Conservation (phyloP, 2,888 invertebrate genomes). For the Polia nebulosa region DNA sequence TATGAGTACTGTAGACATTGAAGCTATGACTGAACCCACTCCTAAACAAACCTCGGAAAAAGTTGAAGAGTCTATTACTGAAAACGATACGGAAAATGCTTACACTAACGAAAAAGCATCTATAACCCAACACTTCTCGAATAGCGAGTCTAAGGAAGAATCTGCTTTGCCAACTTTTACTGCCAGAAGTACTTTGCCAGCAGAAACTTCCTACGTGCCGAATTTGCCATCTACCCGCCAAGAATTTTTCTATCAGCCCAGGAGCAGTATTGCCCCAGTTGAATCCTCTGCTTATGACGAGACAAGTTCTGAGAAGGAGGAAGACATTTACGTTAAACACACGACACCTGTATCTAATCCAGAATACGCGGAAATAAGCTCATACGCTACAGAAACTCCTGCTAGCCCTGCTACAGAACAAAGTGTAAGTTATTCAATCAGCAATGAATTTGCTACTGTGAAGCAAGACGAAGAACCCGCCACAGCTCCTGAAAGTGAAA, state of each 20-base stretch:
- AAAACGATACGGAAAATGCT: slow-evolving; percentile 85
- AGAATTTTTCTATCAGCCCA: slow-evolving; percentile 76
- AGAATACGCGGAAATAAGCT: slow-evolving; percentile 70
- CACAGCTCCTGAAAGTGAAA: slow-evolving; percentile 69
- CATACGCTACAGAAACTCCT: slow-evolving; percentile 75
- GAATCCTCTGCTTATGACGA: slow-evolving; percentile 76
- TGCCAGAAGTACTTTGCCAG: slow-evolving; percentile 72
- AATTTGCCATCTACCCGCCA: slow-evolving; percentile 72
- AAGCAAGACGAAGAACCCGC: slow-evolving; percentile 74
- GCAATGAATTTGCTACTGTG: slow-evolving; percentile 72
- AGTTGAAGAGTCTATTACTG: slow-evolving; percentile 72
- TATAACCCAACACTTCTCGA: slow-evolving; percentile 76
- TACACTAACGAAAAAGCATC: slow-evolving; percentile 84
- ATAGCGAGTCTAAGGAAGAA: slow-evolving; percentile 75
- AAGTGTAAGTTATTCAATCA: slow-evolving; percentile 72
- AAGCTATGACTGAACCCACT: slow-evolving; percentile 86
- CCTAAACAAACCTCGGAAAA: slow-evolving; percentile 74
- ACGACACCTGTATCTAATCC: slow-evolving; percentile 73
- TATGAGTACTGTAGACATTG: slow-evolving; percentile 86
- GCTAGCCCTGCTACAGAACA: slow-evolving; percentile 74
- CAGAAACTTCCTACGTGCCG: slow-evolving; percentile 77
- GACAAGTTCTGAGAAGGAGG: slow-evolving; percentile 72
- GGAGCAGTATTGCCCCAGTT: slow-evolving; percentile 77
- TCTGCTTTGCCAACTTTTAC: slow-evolving; percentile 69
- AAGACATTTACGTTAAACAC: slow-evolving; percentile 73